Percentiles rank a stretch among this genome's conserved stretches.
These are phyloP conservation scores for Cyanistes caeruleus DNA, from an alignment of 2,113 vertebrate species.

Conservation along the genomic window DNA sequence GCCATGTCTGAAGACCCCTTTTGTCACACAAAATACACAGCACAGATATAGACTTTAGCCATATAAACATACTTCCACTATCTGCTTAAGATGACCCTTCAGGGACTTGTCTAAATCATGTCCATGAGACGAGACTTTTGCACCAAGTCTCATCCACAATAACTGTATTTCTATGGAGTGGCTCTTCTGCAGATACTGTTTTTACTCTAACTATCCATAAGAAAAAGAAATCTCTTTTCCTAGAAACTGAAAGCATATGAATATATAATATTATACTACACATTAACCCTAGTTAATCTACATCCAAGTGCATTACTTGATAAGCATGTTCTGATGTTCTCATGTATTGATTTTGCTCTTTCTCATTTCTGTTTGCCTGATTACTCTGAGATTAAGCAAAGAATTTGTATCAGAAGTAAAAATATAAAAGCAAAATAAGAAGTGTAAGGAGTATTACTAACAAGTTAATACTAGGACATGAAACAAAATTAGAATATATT, in stretches of 20 bases:
- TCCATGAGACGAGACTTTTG: neutral
- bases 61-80: neutral
- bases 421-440: neutral
- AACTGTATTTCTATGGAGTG: neutral
- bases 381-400: neutral
- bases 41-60: neutral
- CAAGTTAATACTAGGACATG: neutral
- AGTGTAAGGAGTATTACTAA: neutral
- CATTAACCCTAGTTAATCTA: neutral
- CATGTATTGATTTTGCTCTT: neutral
- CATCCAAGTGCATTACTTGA: neutral
- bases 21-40: neutral
- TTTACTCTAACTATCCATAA: neutral
- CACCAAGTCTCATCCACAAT: neutral
- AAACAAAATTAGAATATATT: neutral
- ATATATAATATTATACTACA: neutral
- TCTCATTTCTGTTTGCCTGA: neutral
- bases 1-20: neutral
- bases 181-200: neutral
- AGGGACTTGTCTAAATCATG: neutral
- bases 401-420: neutral
- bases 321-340: neutral
- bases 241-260: neutral
- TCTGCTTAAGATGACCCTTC: neutral
- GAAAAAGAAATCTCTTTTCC: neutral